Evolutionary conservation across 2,797 vertebrate genomes (phyloP).

Genomic region (Argya squamiceps): DNA sequence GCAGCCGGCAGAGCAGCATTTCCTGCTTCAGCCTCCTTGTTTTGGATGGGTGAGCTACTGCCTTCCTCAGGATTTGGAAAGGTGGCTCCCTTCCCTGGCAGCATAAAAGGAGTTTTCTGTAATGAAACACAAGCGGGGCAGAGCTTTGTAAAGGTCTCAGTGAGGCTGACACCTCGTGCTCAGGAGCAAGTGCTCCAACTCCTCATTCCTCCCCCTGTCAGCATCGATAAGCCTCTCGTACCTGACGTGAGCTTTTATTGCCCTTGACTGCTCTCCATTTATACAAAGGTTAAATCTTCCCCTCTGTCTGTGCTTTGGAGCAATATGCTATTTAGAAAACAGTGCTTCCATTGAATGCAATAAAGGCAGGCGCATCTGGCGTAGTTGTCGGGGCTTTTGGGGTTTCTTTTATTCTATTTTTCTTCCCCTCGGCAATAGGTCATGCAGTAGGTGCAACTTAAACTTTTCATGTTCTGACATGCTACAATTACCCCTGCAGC

Average conservation of each 20-base stretch:
- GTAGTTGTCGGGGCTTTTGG: neutral
- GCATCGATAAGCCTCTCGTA: conserved; percentile 28
- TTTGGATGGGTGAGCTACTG: neutral
- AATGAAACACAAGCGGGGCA: neutral
- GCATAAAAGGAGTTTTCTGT: neutral
- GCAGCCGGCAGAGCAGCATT: neutral
- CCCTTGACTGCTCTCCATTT: conserved; percentile 61
- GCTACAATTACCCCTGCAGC: neutral
- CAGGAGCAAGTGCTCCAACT: conserved; percentile 15
- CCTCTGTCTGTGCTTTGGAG: conserved; percentile 3
- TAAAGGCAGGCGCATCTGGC: neutral
- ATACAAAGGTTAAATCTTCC: conserved; percentile 55
- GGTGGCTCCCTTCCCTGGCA: neutral
- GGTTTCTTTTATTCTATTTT: neutral
- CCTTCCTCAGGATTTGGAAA: neutral
- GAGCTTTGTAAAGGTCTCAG: neutral
- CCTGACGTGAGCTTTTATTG: conserved; percentile 52
- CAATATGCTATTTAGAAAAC: conserved; percentile 38
- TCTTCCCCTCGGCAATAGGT: neutral
- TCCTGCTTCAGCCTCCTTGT: neutral
- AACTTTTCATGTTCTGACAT: neutral
- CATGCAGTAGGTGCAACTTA: neutral
- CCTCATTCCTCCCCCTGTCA: conserved; percentile 49
- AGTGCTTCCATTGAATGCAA: neutral
- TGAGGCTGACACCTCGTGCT: conserved; percentile 22